These are phyloP conservation scores for Eueremaeus valkanovi DNA, from an alignment of 2,888 invertebrate species.

Conservation along the genomic window DNA sequence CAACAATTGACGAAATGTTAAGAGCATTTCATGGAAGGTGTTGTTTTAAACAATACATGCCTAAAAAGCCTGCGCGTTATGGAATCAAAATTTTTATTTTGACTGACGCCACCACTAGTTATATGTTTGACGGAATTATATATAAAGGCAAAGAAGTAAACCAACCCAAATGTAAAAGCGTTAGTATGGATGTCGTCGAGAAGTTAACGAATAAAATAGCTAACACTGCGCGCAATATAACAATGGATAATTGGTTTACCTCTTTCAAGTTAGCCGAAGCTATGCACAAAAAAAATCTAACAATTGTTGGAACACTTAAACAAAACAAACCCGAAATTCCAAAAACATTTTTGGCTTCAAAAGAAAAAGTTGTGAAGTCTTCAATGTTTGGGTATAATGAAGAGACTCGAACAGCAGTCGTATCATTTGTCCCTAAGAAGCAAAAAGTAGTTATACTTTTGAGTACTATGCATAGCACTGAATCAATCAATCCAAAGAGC, in stretches of 20 bases:
- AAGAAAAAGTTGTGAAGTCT: not conserved
- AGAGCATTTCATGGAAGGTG: not conserved
- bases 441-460: conserved; percentile 19
- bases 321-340: conserved; percentile 35
- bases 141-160: conserved; percentile 39
- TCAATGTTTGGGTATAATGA: not conserved
- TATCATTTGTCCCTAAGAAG: conserved; percentile 31
- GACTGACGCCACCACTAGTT: conserved; percentile 1
- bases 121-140: conserved; percentile 38
- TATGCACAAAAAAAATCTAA: conserved; percentile 33
- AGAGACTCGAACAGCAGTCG: conserved; percentile 35
- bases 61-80: conserved; percentile 36
- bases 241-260: conserved; percentile 35
- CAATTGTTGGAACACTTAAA: conserved; percentile 35
- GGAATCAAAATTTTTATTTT: conserved; percentile 22
- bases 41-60: conserved; percentile 27
- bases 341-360: conserved; percentile 5
- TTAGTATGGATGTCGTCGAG: conserved; percentile 34
- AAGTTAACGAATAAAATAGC: conserved; percentile 13
- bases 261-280: conserved; percentile 39
- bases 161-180: conserved; percentile 34
- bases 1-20: conserved; percentile 50
- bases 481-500: conserved; percentile 24
- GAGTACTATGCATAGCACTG: conserved; percentile 34
- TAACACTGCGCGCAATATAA: conserved; percentile 33